Evolutionary conservation across 1,140 invertebrate species (phyloP), one percentile per base, ranked within the genome.

Genomic region (Penaeus indicus): DNA sequence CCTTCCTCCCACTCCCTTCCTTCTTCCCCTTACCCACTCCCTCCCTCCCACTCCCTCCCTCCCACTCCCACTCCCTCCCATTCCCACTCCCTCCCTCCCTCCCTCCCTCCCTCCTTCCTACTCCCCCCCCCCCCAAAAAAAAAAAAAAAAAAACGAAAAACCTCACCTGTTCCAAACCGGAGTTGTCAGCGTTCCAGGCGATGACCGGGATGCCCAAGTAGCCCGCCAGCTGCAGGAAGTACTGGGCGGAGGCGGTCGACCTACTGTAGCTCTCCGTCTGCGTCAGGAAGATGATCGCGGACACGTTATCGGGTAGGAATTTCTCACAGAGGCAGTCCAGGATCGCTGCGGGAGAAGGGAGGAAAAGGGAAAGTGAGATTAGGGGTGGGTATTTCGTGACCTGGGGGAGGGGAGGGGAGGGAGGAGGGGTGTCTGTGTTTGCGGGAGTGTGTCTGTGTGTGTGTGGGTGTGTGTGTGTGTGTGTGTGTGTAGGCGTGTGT

Each of bases 131-230:
- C 0, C 32, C n/a, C 0, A 13, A 42, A 18, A 19, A 79, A 79
- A 22, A 42, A 38, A 42, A 42, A 42, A 42, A 96, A 90, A 98
- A 97, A 18, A 98, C 97, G 89, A 97, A 96, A 87, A 97, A 96
- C 25, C 96, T 95, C 16, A 95, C 89, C 93, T 95, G 93, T 91
- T 95, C 95, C 18, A 97, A 93, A 62, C 97, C 97, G 0, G 97
- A 97, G 92, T 98, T 98, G 92, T 98, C 82, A 1, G 97, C 97
- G 92, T 98, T 98, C 97, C 97, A 98, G 1, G 97, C 97, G 90
- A 98, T 97, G 22, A 98, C 97, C 88, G 97, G 96, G 86, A 97
- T 96, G 27, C 96, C 96, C 22, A 95, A 91, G 93, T 97, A 97
- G 47, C 96, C 96, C 84, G 97, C 97, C 90, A 98, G 93, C 93